These are phyloP conservation scores for Lysandra bellargus DNA, from an alignment of 2,888 invertebrate genomes.

Conservation along the genomic window DNA sequence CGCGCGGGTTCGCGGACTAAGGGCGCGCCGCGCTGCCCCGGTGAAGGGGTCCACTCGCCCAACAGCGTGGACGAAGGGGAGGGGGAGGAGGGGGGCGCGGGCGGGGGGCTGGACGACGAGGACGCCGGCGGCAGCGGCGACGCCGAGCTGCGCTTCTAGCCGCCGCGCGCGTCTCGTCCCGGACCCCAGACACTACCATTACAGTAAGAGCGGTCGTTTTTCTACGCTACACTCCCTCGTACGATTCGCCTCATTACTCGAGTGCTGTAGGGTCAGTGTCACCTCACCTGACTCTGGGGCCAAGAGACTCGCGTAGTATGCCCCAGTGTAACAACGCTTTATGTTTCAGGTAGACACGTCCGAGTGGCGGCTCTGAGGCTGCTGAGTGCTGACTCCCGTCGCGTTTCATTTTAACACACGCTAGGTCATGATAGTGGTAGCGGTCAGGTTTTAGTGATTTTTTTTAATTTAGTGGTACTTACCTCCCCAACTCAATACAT, in stretches of 20 bases:
- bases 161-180: neutral
- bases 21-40: constrained; percentile 66
- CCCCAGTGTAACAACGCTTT: neutral
- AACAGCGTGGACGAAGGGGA: constrained; percentile 49
- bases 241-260: too few relatives aligned
- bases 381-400: neutral
- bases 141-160: constrained; percentile 75
- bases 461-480: neutral
- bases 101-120: constrained; percentile 85
- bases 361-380: neutral
- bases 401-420: neutral
- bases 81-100: constrained; percentile 62
- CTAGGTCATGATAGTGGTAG: constrained; percentile 2
- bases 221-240: too few relatives aligned
- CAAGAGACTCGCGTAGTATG: too few relatives aligned
- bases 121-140: constrained; percentile 83
- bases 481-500: neutral
- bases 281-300: too few relatives aligned
- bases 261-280: too few relatives aligned
- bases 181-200: neutral
- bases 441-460: neutral
- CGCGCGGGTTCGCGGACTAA: constrained; percentile 91
- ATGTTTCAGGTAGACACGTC: constrained; percentile 4
- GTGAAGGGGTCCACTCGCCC: constrained; percentile 58
- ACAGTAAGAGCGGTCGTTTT: neutral